Percentiles rank a stretch among this genome's conserved stretches.
phyloP scores from a whole-genome alignment of 2,797 vertebrate genomes.

The Neomorphus geoffroyi region DNA sequence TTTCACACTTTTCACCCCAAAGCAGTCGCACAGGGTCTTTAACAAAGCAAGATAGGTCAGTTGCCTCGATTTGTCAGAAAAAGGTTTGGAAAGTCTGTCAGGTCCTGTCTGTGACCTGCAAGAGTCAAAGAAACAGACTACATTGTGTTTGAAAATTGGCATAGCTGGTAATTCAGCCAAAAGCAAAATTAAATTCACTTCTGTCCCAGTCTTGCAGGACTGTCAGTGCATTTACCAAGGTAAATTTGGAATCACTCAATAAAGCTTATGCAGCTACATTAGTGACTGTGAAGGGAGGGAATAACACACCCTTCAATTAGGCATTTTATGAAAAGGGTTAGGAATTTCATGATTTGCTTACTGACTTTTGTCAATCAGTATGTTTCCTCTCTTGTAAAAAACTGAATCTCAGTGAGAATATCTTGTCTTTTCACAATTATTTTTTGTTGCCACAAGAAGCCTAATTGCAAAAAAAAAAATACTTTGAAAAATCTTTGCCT shows the following conservation, averaged over 20 bases:
- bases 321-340: neutral
- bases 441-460: neutral
- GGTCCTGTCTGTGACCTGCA: neutral
- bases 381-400: neutral
- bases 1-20: neutral
- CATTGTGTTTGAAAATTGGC: neutral
- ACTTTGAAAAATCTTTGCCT: neutral
- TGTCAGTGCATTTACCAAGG: neutral
- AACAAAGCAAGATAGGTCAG: neutral
- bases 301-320: neutral
- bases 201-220: neutral
- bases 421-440: neutral
- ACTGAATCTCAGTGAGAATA: neutral
- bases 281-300: neutral
- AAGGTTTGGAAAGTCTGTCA: neutral
- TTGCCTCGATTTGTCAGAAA: neutral
- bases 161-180: neutral
- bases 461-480: neutral
- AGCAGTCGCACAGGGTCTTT: neutral
- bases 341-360: neutral
- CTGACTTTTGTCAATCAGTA: neutral
- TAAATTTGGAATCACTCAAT: neutral
- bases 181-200: neutral
- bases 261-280: neutral
- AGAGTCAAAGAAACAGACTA: neutral